These are phyloP conservation scores for Mirounga angustirostris DNA, from an alignment of 2,113 vertebrate species.

Conservation along the genomic window DNA sequence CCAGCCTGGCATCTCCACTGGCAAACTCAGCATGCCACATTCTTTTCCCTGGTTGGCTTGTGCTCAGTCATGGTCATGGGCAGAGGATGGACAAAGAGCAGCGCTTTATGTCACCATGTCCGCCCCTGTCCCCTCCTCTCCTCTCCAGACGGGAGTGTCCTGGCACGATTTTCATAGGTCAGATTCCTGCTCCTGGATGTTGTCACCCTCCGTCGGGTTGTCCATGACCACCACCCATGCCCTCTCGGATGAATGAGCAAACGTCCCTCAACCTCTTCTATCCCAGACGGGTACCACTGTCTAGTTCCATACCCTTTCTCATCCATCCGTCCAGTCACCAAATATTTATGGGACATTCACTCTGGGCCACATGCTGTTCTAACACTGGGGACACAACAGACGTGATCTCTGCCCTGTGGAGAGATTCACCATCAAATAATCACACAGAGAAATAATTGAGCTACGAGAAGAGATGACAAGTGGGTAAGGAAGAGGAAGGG, in stretches of 20 bases:
- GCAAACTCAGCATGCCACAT: fast-evolving
- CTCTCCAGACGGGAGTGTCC: not conserved
- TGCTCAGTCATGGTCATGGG: not conserved
- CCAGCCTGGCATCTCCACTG: not conserved
- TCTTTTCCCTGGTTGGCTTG: not conserved
- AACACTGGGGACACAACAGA: not conserved
- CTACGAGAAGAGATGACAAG: not conserved
- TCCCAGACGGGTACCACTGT: not conserved
- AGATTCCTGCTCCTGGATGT: not conserved
- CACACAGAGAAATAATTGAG: not conserved
- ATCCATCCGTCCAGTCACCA: not conserved
- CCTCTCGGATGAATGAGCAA: not conserved
- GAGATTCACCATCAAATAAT: not conserved
- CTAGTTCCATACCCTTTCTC: not conserved
- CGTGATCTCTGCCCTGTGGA: not conserved
- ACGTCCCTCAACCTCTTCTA: not conserved
- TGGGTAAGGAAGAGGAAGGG: not conserved
- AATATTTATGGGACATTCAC: not conserved
- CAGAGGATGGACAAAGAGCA: not conserved
- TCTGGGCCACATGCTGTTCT: not conserved
- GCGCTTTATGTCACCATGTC: not conserved
- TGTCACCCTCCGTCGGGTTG: not conserved
- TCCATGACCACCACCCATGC: fast-evolving
- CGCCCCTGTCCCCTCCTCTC: not conserved
- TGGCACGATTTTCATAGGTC: not conserved